Evolutionary conservation across 1,140 invertebrate genomes (phyloP).

Genomic region (Argopecten irradians): DNA sequence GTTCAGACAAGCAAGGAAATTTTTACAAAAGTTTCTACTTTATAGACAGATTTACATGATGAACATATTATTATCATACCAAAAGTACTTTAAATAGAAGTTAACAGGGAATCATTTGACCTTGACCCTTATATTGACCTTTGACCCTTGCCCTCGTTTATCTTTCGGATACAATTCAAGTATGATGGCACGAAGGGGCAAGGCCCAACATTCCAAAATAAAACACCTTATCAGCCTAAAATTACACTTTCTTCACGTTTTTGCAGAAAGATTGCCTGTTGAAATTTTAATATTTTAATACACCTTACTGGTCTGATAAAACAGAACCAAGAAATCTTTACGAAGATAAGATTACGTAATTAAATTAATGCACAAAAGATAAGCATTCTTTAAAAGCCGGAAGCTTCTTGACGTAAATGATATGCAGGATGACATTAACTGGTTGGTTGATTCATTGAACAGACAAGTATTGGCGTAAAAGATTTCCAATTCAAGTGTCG

Average conservation of each 20-base stretch:
- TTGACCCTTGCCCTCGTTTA: background rate
- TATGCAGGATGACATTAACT: background rate
- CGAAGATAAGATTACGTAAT: background rate
- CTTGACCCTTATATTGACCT: no score
- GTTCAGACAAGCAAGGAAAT: no score
- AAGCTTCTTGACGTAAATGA: background rate
- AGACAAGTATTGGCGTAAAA: background rate
- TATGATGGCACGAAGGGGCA: background rate
- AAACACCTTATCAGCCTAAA: background rate
- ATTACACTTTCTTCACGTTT: background rate
- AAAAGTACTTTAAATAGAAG: no score
- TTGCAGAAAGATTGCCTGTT: background rate
- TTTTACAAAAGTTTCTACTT: no score
- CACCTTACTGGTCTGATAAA: background rate
- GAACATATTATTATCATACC: no score
- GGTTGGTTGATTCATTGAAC: background rate
- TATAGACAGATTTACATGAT: no score
- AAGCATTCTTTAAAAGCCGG: slow-evolving; percentile 21
- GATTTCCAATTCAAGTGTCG: background rate
- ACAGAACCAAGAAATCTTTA: background rate
- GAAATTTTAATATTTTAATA: background rate
- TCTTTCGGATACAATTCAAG: background rate
- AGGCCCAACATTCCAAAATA: background rate
- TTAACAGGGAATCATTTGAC: no score
- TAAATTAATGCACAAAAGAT: background rate